Conservation (phyloP, 2,888 invertebrate species). For the Ctena decussata region DNA sequence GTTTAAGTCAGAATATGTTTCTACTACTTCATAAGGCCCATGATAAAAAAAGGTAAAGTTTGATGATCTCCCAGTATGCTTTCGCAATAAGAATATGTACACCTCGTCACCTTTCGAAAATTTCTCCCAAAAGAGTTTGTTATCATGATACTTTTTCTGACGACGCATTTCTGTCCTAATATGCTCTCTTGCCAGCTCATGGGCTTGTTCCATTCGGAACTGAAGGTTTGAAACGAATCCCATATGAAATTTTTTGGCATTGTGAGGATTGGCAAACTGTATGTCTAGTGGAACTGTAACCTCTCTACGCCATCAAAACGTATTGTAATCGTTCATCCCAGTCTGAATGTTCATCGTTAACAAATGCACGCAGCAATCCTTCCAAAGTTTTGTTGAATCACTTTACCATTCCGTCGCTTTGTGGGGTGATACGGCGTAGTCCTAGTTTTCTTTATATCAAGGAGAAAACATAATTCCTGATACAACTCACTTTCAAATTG, state of each 20-base stretch:
- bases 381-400: background rate
- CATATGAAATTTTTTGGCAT: background rate
- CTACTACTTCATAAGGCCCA: background rate
- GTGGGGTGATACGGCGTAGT: slow-evolving; percentile 2
- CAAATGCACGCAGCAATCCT: slow-evolving; percentile 5
- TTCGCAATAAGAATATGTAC: background rate
- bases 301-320: background rate
- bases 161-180: background rate
- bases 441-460: slow-evolving; percentile 3
- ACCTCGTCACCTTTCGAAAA: background rate
- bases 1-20: background rate
- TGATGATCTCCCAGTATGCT: background rate
- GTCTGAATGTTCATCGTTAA: slow-evolving; percentile 1
- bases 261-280: background rate
- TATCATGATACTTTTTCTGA: slow-evolving; percentile 1
- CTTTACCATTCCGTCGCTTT: background rate
- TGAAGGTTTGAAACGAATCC: background rate
- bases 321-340: slow-evolving; percentile 1
- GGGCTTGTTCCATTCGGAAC: background rate
- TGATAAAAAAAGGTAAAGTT: background rate
- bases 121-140: slow-evolving; percentile 4
- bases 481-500: background rate
- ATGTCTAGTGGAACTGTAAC: slow-evolving; percentile 1
- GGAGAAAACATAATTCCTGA: slow-evolving; percentile 2
- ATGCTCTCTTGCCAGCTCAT: background rate